Evolutionary conservation across 1,140 invertebrate species (phyloP).

Genomic region (Rhopalosiphum padi): DNA sequence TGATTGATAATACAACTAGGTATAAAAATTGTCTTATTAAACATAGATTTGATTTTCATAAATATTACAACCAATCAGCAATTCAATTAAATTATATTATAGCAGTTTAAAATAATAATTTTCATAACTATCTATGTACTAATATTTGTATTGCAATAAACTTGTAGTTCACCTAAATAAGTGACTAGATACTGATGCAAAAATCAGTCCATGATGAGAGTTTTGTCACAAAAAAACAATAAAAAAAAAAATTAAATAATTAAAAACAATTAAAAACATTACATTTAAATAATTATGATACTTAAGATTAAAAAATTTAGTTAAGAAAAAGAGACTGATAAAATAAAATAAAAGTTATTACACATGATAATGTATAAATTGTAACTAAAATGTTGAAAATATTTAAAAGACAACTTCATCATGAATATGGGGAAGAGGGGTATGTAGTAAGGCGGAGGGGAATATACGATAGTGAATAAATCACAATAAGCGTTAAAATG

Average conservation of each 20-base stretch:
- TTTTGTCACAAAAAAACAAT: constrained; percentile 31
- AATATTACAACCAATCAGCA: constrained; percentile 40
- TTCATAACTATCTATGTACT: constrained; percentile 30
- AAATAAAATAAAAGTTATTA: constrained; percentile 26
- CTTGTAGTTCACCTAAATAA: constrained; percentile 37
- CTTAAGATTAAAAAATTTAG: constrained; percentile 11
- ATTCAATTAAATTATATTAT: constrained; percentile 53
- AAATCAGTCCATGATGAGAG: constrained; percentile 42
- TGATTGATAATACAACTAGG: constrained; percentile 17
- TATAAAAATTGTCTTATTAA: constrained; percentile 33
- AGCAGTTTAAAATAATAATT: constrained; percentile 38
- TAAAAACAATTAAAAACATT: neutral
- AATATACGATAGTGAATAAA: constrained; percentile 6
- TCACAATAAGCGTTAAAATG: constrained; percentile 12
- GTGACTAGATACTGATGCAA: constrained; percentile 54
- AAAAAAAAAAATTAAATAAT: constrained; percentile 38
- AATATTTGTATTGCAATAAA: constrained; percentile 43
- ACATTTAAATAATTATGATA: constrained; percentile 36
- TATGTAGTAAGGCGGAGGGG: neutral
- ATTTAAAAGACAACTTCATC: constrained; percentile 26
- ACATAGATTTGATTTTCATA: constrained; percentile 38
- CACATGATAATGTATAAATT: neutral
- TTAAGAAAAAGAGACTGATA: constrained; percentile 27
- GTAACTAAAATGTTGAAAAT: constrained; percentile 13
- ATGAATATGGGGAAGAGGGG: neutral